phyloP scores from a whole-genome alignment of 2,888 invertebrate genomes.

The Cyrtodaria siliqua region DNA sequence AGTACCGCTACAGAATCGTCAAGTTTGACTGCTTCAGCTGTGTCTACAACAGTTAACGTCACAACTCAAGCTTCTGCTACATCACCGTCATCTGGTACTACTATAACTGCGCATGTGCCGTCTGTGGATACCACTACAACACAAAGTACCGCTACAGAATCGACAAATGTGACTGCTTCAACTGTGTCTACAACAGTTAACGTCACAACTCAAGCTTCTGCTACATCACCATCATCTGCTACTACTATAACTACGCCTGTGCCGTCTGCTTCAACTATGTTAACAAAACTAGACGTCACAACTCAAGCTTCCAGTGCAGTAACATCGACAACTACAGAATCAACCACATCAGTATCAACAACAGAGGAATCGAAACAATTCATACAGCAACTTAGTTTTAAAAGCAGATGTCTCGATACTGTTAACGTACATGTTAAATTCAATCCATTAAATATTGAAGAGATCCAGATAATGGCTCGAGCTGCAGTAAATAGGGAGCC shows the following conservation, averaged over 20 bases:
- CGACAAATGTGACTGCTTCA: background rate
- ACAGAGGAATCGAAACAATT: slow-evolving; percentile 1
- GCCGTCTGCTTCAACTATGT: too few species aligned
- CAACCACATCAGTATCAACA: slow-evolving; percentile 3
- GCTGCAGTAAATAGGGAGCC: background rate
- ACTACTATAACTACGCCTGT: too few species aligned
- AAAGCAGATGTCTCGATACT: slow-evolving; percentile 28
- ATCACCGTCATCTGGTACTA: too few species aligned
- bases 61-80: too few species aligned
- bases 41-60: too few species aligned
- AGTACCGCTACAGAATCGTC: too few species aligned
- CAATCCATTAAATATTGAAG: slow-evolving; percentile 14
- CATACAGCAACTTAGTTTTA: slow-evolving; percentile 42
- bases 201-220: too few species aligned
- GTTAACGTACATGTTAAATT: slow-evolving; percentile 38
- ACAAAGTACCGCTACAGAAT: background rate
- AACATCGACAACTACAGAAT: background rate
- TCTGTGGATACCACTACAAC: background rate
- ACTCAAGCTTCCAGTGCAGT: background rate
- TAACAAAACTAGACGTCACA: too few species aligned
- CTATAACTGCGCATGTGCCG: too few species aligned
- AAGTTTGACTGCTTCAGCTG: too few species aligned
- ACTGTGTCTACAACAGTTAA: background rate
- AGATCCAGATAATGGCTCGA: slow-evolving; percentile 25
- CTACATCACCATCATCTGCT: too few species aligned